Evolutionary conservation across 2,113 vertebrate species (phyloP).

Genomic region (Malurus cyaneus): DNA sequence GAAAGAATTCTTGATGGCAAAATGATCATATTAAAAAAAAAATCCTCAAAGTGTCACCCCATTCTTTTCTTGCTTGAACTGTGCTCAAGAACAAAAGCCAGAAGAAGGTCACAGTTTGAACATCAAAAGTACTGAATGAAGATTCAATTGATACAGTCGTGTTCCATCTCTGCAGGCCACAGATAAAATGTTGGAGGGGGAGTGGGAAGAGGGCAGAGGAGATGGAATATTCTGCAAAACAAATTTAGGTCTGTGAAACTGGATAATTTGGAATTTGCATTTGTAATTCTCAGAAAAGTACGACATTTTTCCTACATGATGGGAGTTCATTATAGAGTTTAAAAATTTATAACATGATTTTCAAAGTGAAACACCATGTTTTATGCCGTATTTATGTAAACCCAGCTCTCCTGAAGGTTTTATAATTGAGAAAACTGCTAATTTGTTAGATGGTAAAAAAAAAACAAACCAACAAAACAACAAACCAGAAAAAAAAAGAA

Average conservation of each 20-base stretch:
- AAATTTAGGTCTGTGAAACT: background rate
- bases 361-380: background rate
- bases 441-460: background rate
- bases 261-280: background rate
- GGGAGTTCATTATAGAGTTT: background rate
- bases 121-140: background rate
- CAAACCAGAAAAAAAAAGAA: background rate
- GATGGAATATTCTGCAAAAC: background rate
- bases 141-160: background rate
- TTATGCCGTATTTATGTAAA: background rate
- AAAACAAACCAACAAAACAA: no score
- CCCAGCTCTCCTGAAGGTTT: background rate
- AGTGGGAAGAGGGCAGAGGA: background rate
- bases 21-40: background rate
- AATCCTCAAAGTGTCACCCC: background rate
- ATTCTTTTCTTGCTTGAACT: slow-evolving; percentile 24
- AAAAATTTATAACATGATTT: background rate
- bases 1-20: background rate
- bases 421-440: background rate
- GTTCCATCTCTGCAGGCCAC: background rate
- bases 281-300: background rate
- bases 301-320: background rate
- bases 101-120: slow-evolving; percentile 10
- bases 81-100: slow-evolving; percentile 11
- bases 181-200: background rate